Percentiles rank a stretch among this genome's conserved stretches.
These are phyloP conservation scores for Pantherophis vulpinus DNA, from an alignment of 2,797 vertebrate species.

Conservation along the genomic window DNA sequence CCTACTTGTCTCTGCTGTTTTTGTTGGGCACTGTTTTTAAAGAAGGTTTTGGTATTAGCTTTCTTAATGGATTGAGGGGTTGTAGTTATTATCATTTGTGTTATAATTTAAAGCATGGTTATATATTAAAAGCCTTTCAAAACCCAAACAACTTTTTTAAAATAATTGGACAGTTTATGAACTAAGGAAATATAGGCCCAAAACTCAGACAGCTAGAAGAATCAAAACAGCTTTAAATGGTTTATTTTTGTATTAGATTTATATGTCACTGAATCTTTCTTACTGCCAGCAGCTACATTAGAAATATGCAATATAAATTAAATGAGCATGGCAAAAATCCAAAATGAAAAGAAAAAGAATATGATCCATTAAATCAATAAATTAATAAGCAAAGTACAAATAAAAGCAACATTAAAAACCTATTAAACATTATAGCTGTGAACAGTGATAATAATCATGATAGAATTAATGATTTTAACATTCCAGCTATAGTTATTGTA, in stretches of 20 bases:
- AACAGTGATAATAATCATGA: background rate
- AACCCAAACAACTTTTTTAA: background rate
- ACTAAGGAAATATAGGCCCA: background rate
- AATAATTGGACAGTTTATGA: background rate
- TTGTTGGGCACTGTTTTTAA: background rate
- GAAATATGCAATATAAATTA: background rate
- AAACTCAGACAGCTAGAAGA: background rate
- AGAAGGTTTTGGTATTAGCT: background rate
- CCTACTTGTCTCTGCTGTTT: background rate
- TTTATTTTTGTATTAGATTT: background rate
- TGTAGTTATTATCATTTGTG: background rate
- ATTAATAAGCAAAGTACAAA: constrained; percentile 12
- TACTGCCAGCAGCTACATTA: background rate
- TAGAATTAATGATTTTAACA: background rate
- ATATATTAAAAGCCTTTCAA: background rate
- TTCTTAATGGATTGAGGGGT: background rate
- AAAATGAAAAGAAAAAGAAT: background rate
- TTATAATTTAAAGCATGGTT: background rate
- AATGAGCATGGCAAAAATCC: background rate
- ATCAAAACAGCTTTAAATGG: background rate
- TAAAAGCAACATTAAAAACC: background rate
- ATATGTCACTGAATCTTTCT: background rate
- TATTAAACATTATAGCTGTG: background rate
- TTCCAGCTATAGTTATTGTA: constrained; percentile 40
- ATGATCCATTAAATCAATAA: background rate